phyloP scores from a whole-genome alignment of 2,113 vertebrate species.

The Callopanchax toddi region DNA sequence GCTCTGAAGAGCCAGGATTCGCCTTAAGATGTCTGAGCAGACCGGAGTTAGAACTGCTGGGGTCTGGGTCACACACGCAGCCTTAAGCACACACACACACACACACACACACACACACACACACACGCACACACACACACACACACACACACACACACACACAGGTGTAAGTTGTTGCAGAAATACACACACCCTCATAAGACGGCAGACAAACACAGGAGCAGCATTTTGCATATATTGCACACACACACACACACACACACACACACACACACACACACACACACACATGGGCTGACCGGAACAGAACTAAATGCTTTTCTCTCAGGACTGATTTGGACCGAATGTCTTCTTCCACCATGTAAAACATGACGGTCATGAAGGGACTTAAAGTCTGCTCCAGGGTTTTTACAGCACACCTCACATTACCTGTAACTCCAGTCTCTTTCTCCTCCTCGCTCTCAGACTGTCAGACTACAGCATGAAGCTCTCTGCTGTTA shows the following conservation, averaged over 20 bases:
- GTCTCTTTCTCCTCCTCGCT: too few relatives aligned
- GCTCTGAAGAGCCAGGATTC: slow-evolving; percentile 70
- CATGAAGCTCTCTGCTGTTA: too few relatives aligned
- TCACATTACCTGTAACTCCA: too few relatives aligned
- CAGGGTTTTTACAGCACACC: too few relatives aligned
- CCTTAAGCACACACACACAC: slow-evolving; percentile 25
- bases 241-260: slow-evolving; percentile 19
- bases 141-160: slow-evolving; percentile 3
- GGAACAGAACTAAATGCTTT: too few relatives aligned
- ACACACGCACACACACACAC: slow-evolving; percentile 7
- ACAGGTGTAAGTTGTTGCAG: slow-evolving; percentile 7
- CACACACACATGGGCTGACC: slow-evolving; percentile 20
- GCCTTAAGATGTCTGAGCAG: slow-evolving; percentile 79
- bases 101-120: background rate
- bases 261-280: slow-evolving; percentile 27
- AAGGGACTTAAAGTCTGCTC: too few relatives aligned
- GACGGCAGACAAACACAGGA: slow-evolving; percentile 22
- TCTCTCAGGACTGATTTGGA: too few relatives aligned
- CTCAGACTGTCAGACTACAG: too few relatives aligned
- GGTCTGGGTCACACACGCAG: slow-evolving; percentile 56
- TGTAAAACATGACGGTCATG: too few relatives aligned
- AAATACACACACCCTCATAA: slow-evolving; percentile 25
- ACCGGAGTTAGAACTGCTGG: slow-evolving; percentile 67
- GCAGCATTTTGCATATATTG: slow-evolving; percentile 6
- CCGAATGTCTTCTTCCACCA: too few relatives aligned